phyloP scores from a whole-genome alignment of 2,797 vertebrate genomes.

The Rhinella marina region DNA sequence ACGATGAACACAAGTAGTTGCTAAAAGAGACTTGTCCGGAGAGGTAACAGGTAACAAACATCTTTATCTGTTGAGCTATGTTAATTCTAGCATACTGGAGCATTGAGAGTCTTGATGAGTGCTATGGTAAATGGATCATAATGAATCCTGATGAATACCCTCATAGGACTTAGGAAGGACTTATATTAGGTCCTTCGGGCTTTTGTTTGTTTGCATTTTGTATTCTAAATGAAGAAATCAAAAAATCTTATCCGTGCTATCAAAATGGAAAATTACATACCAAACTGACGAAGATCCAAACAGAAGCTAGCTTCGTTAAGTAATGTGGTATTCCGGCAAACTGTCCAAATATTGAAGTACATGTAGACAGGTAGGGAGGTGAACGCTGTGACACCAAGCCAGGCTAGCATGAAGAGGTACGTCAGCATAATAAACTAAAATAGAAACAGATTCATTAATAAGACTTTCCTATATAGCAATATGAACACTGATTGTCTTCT shows the following conservation, averaged over 20 bases:
- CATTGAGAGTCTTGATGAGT: too few species aligned
- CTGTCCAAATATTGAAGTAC: constrained; percentile 98
- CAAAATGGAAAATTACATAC: constrained; percentile 72
- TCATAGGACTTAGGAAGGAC: too few species aligned
- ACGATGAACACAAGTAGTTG: too few species aligned
- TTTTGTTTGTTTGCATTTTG: not conserved
- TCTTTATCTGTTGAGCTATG: too few species aligned
- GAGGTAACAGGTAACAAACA: too few species aligned
- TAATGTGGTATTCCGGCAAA: constrained; percentile 90
- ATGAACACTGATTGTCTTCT: not conserved
- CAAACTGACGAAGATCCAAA: constrained; percentile 95
- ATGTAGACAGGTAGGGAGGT: constrained; percentile 97
- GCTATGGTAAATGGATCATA: too few species aligned
- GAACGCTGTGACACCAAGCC: constrained; percentile 96
- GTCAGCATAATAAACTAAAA: constrained; percentile 98
- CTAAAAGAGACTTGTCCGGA: too few species aligned
- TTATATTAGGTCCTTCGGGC: not conserved
- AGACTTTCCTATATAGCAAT: not conserved
- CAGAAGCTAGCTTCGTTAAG: constrained; percentile 88
- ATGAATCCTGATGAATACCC: too few species aligned
- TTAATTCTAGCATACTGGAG: too few species aligned
- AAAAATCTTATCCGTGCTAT: too few species aligned
- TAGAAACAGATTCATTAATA: constrained; percentile 20
- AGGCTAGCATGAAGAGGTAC: constrained; percentile 98
- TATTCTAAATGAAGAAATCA: not conserved